Evolutionary conservation across 1,140 invertebrate species (phyloP).

Genomic region (Drosophila aff.): DNA sequence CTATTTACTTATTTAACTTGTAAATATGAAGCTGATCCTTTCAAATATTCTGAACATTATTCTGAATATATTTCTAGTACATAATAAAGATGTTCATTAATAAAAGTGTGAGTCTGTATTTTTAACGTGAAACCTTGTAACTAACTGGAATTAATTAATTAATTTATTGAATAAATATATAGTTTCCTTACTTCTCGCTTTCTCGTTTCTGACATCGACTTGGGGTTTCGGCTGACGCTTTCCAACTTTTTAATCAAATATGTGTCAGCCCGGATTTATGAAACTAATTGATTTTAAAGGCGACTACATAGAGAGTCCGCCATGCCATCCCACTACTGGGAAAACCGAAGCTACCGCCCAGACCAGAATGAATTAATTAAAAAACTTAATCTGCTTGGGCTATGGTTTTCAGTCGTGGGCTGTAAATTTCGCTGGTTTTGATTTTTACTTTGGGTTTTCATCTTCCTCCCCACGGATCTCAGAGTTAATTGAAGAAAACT

Average conservation of each 20-base stretch:
- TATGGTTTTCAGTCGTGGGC: conserved; percentile 20
- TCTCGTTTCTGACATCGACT: background rate
- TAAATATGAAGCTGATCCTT: too few relatives aligned
- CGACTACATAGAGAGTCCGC: background rate
- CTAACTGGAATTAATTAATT: conserved; percentile 48
- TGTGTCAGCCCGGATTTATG: conserved; percentile 76
- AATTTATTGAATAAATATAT: conserved; percentile 34
- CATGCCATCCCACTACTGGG: too few relatives aligned
- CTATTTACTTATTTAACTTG: background rate
- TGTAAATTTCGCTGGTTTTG: conserved; percentile 25
- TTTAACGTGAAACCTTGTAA: conserved; percentile 17
- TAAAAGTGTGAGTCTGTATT: too few relatives aligned
- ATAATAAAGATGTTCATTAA: too few relatives aligned
- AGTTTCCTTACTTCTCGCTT: background rate
- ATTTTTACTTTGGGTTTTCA: conserved; percentile 19
- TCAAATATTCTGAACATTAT: too few relatives aligned
- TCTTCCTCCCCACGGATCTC: background rate
- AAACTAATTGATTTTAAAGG: conserved; percentile 73
- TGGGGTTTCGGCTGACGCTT: conserved; percentile 12
- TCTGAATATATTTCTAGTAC: too few relatives aligned
- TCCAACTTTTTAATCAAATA: conserved; percentile 70
- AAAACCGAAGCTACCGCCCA: conserved; percentile 2
- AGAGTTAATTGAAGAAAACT: background rate
- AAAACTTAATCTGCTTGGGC: conserved; percentile 75
- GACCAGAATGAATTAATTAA: conserved; percentile 69